Evolutionary conservation across 2,797 vertebrate species (phyloP).

Genomic region (Diplodus puntazzo): DNA sequence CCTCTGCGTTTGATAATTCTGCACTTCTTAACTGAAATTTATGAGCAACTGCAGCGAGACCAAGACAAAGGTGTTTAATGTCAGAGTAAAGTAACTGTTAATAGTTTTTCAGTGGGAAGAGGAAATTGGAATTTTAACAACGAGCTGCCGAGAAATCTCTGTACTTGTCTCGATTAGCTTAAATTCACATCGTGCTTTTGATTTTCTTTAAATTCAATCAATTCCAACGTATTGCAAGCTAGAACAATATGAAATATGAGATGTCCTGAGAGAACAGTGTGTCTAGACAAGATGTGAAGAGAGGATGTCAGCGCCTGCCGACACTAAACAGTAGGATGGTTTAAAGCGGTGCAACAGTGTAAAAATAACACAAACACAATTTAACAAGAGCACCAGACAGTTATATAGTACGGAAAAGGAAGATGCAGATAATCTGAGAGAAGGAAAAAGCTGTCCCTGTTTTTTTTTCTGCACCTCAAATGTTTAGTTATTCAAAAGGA

Average conservation of each 20-base stretch:
- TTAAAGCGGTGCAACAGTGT: neutral
- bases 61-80: neutral
- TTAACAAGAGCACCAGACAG: neutral
- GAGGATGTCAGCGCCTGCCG: neutral
- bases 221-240: neutral
- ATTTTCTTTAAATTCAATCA: neutral
- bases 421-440: neutral
- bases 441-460: neutral
- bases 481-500: constrained; percentile 8
- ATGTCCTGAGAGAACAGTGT: neutral
- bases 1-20: neutral
- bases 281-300: neutral
- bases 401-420: neutral
- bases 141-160: neutral
- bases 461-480: neutral
- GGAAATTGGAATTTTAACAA: neutral
- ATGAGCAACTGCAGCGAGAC: neutral
- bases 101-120: neutral
- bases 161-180: neutral
- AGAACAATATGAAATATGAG: neutral
- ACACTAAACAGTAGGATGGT: neutral
- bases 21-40: neutral
- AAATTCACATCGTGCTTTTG: neutral
- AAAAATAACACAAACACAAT: neutral
- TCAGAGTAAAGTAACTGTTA: neutral